A percentile compares a stretch with the other conserved stretches of the same genome.
These are phyloP conservation scores for Ceyx margarethae DNA, from an alignment of 2,113 vertebrate genomes.

Conservation along the genomic window DNA sequence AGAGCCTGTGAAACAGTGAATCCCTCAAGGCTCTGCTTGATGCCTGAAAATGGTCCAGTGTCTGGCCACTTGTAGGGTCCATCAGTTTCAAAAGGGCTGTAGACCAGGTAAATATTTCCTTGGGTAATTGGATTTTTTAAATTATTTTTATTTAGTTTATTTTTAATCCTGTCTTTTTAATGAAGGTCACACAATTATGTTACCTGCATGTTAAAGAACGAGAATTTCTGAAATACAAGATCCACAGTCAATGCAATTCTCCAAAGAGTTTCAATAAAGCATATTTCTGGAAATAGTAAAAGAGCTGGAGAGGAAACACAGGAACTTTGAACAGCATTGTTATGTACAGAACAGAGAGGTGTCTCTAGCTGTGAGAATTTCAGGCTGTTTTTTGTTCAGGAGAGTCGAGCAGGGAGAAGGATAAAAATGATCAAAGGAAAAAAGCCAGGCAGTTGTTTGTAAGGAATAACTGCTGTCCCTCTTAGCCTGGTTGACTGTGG, in stretches of 20 bases:
- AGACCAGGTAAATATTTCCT: neutral
- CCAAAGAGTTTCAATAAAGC: neutral
- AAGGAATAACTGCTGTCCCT: neutral
- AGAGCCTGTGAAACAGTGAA: neutral
- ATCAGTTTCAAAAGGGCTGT: neutral
- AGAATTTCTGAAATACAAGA: neutral
- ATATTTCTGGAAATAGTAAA: neutral
- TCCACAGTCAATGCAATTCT: neutral
- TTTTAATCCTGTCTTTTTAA: neutral
- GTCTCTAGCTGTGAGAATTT: slow-evolving; percentile 6
- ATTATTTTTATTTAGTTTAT: neutral
- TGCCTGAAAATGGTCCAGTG: neutral
- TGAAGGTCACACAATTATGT: neutral
- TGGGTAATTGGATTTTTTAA: neutral
- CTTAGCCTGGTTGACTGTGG: neutral
- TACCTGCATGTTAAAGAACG: neutral
- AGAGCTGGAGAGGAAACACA: neutral
- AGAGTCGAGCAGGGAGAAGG: neutral
- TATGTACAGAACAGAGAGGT: neutral
- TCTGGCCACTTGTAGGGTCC: neutral
- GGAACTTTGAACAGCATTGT: neutral
- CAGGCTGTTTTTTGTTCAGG: neutral
- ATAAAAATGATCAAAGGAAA: neutral
- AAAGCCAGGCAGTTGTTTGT: neutral
- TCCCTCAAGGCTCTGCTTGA: neutral